A percentile compares a stretch with the other conserved stretches of the same genome.
Conservation (phyloP, 2,797 vertebrate species). For the Xyrichtys novacula region DNA sequence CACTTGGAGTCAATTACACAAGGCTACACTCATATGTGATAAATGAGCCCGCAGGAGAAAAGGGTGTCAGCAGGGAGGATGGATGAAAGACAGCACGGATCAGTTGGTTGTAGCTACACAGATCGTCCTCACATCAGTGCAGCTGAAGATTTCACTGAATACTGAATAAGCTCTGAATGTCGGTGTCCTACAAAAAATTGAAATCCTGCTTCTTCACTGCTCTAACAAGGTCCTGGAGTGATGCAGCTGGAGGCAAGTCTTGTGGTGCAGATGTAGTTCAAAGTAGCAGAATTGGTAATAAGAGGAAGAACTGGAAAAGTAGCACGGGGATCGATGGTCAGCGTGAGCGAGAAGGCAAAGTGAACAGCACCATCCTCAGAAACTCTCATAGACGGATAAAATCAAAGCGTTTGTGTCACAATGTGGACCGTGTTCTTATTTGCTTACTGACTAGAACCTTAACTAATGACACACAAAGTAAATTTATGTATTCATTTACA, state of each 20-base stretch:
- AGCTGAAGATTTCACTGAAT: constrained; percentile 34
- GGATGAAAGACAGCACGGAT: constrained; percentile 30
- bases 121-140: constrained; percentile 28
- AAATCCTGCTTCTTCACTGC: constrained; percentile 11
- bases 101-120: constrained; percentile 35
- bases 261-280: not conserved
- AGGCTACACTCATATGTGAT: constrained; percentile 48
- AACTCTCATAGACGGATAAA: too few species aligned
- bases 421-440: too few species aligned
- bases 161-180: constrained; percentile 38
- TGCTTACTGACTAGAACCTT: too few species aligned
- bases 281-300: constrained; percentile 5
- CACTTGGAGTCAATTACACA: constrained; percentile 50
- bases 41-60: constrained; percentile 44
- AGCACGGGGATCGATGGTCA: not conserved
- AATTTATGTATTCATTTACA: too few species aligned
- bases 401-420: too few species aligned
- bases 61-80: constrained; percentile 17
- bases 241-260: not conserved
- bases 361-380: too few species aligned
- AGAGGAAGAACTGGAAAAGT: not conserved
- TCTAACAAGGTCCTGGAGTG: constrained; percentile 37
- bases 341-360: not conserved
- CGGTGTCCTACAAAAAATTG: constrained; percentile 16
- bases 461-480: too few species aligned